A percentile compares a stretch with the other conserved stretches of the same genome.
phyloP scores from a whole-genome alignment of 2,888 invertebrate genomes.

The Sisyra terminalis region DNA sequence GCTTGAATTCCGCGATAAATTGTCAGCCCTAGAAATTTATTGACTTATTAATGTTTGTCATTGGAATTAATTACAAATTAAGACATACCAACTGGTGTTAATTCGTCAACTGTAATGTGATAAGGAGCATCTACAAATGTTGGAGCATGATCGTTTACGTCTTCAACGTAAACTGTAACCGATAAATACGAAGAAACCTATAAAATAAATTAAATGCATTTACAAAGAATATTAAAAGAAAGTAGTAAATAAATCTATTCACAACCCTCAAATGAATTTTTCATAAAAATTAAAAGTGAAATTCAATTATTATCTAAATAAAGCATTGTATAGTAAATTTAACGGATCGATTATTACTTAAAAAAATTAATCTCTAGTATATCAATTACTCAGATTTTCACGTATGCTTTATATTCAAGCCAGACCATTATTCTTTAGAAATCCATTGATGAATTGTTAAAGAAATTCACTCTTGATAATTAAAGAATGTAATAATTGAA shows the following conservation, averaged over 20 bases:
- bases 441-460: no score
- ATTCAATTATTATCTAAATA: background rate
- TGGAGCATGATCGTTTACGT: conserved; percentile 72
- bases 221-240: background rate
- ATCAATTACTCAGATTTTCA: no score
- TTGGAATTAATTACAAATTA: background rate
- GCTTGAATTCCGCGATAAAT: conserved; percentile 69
- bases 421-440: no score
- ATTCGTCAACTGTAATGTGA: conserved; percentile 60
- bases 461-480: no score
- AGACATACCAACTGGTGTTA: conserved; percentile 52
- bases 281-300: background rate
- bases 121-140: conserved; percentile 66
- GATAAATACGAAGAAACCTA: conserved; percentile 71
- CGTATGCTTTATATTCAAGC: no score
- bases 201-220: conserved; percentile 13
- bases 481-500: no score
- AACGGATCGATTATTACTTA: no score
- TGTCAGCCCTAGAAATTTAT: conserved; percentile 45
- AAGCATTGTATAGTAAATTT: background rate
- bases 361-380: no score
- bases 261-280: background rate
- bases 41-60: background rate
- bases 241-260: no score
- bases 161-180: conserved; percentile 77